Conservation (phyloP, 35 echinoderm and acorn worm genomes). For the Ptychodera flava region DNA sequence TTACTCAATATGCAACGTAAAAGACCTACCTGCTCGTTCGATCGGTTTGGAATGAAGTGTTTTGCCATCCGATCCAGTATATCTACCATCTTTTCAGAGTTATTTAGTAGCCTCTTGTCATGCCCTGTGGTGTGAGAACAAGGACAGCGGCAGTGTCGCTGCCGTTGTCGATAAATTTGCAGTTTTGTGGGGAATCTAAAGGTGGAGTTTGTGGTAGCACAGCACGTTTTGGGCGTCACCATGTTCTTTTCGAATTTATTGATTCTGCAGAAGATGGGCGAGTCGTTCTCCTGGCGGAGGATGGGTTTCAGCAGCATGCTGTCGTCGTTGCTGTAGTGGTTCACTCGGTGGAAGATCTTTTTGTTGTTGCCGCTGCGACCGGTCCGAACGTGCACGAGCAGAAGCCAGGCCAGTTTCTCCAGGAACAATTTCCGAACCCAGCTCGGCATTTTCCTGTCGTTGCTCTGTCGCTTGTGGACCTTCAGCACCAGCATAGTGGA, state of each 20-base stretch:
- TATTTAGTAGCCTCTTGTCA: neutral
- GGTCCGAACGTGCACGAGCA: neutral
- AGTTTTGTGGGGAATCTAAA: neutral
- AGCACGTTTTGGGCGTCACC: neutral
- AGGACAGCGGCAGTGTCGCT: neutral
- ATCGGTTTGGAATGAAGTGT: neutral
- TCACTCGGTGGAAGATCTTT: neutral
- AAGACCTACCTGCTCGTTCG: neutral
- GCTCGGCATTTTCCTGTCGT: neutral
- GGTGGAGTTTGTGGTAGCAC: neutral
- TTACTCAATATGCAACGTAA: no score
- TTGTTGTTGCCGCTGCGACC: neutral
- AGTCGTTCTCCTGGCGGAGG: neutral
- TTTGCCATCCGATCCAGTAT: neutral
- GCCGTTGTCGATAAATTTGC: neutral
- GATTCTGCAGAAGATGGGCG: neutral
- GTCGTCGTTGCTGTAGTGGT: neutral
- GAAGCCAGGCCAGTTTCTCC: neutral
- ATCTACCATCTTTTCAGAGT: neutral
- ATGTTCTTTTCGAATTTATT: neutral
- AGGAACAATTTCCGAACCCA: neutral
- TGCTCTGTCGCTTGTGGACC: neutral
- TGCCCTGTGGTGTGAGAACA: neutral
- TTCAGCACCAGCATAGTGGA: neutral
- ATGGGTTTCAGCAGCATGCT: neutral